Conservation (phyloP, 1,140 invertebrate genomes). For the Drosophila burlai region DNA sequence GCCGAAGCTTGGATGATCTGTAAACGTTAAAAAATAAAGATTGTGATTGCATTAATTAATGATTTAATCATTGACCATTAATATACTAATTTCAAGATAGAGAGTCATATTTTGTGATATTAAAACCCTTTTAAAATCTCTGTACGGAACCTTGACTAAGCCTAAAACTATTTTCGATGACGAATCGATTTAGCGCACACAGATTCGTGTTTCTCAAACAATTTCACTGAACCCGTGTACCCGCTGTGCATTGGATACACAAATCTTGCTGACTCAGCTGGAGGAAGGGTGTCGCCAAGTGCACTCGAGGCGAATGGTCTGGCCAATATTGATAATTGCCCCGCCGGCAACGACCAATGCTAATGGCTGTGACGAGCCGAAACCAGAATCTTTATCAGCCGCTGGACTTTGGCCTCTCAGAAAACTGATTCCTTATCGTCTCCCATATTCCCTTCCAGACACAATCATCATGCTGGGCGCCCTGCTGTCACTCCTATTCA, state of each 20-base stretch:
- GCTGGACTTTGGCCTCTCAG: slow-evolving; percentile 30
- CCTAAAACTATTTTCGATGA: neutral
- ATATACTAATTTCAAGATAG: too few species aligned
- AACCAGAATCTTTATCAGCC: slow-evolving; percentile 35
- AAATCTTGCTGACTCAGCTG: slow-evolving; percentile 67
- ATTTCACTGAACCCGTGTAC: neutral
- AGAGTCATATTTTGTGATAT: too few species aligned
- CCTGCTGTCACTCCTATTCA: slow-evolving; percentile 44
- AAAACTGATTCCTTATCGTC: slow-evolving; percentile 24
- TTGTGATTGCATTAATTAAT: too few species aligned
- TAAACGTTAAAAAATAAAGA: too few species aligned
- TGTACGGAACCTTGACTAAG: neutral
- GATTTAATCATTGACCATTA: too few species aligned
- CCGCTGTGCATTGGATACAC: neutral
- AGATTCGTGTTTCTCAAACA: neutral
- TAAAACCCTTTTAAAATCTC: too few species aligned
- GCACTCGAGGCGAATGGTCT: slow-evolving; percentile 53
- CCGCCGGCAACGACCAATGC: slow-evolving; percentile 1
- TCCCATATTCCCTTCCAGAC: slow-evolving; percentile 13
- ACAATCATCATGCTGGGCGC: slow-evolving; percentile 35
- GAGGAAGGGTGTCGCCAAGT: slow-evolving; percentile 60
- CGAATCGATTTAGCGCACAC: neutral
- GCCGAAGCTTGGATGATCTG: neutral
- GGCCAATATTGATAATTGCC: slow-evolving; percentile 53
- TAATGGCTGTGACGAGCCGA: slow-evolving; percentile 18